Evolutionary conservation across 2,797 vertebrate genomes (phyloP).

Genomic region (Cyprinodon diabolis): DNA sequence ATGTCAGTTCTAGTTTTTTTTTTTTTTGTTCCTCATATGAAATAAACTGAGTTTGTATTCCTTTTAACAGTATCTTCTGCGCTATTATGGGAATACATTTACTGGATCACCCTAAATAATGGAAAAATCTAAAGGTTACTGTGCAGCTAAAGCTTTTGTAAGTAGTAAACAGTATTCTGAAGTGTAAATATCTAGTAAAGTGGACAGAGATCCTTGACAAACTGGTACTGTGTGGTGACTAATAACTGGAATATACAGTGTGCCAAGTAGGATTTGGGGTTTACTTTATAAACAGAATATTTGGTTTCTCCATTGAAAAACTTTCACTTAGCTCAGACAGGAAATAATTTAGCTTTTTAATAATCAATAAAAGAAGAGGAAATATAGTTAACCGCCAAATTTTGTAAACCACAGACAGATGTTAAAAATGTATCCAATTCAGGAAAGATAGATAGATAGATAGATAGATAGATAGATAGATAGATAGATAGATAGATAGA

Average conservation of each 20-base stretch:
- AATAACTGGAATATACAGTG: not conserved
- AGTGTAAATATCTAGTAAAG: not conserved
- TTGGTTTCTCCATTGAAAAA: too few relatives aligned
- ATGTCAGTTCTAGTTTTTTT: constrained; percentile 22
- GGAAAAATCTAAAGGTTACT: not conserved
- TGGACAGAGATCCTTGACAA: not conserved
- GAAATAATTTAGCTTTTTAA: too few relatives aligned
- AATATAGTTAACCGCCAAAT: too few relatives aligned
- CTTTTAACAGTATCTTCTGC: not conserved
- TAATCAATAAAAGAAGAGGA: too few relatives aligned
- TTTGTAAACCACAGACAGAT: too few relatives aligned
- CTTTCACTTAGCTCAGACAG: too few relatives aligned
- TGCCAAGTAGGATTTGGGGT: too few relatives aligned
- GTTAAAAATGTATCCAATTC: too few relatives aligned
- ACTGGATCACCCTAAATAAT: not conserved
- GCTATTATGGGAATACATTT: not conserved
- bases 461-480: too few relatives aligned
- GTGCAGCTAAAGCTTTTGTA: not conserved
- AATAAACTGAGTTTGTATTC: not conserved
- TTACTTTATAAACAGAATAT: too few relatives aligned
- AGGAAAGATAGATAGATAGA: too few relatives aligned
- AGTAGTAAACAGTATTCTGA: not conserved
- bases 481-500: too few relatives aligned
- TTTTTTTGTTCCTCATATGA: not conserved
- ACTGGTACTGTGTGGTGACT: not conserved